phyloP scores from a whole-genome alignment of 2,113 vertebrate species.

The Carassius auratus region DNA sequence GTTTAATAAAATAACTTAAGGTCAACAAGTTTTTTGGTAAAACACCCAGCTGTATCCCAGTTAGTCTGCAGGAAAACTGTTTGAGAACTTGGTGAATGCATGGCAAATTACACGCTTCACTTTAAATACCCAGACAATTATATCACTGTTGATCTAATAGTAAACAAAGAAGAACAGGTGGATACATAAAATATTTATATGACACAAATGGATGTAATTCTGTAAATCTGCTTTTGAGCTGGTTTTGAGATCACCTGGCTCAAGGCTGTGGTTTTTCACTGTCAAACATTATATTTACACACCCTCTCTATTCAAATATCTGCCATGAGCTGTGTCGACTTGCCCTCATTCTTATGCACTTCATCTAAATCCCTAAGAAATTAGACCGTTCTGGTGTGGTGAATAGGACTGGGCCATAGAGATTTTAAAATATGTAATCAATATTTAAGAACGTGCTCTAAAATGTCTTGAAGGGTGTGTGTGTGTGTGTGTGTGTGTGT shows the following conservation, averaged over 20 bases:
- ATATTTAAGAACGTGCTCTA: neutral
- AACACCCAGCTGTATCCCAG: neutral
- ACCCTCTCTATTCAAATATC: conserved; percentile 10
- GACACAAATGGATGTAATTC: neutral
- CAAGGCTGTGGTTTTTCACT: neutral
- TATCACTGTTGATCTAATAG: neutral
- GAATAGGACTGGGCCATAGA: neutral
- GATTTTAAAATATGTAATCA: neutral
- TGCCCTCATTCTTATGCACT: neutral
- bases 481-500: no score
- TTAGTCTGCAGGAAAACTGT: neutral
- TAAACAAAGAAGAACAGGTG: neutral
- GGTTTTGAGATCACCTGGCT: conserved; percentile 7
- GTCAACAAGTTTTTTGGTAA: neutral
- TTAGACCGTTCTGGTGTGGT: no score
- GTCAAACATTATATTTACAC: conserved; percentile 24
- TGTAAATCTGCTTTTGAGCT: neutral
- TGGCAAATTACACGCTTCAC: neutral
- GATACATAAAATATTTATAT: neutral
- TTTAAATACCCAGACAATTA: neutral
- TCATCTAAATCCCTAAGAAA: neutral
- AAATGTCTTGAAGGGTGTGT: neutral
- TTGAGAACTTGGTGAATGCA: neutral
- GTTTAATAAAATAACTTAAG: neutral
- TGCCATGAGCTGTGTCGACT: neutral